phyloP scores from a whole-genome alignment of 2,797 vertebrate genomes.

The Acomys russatus region DNA sequence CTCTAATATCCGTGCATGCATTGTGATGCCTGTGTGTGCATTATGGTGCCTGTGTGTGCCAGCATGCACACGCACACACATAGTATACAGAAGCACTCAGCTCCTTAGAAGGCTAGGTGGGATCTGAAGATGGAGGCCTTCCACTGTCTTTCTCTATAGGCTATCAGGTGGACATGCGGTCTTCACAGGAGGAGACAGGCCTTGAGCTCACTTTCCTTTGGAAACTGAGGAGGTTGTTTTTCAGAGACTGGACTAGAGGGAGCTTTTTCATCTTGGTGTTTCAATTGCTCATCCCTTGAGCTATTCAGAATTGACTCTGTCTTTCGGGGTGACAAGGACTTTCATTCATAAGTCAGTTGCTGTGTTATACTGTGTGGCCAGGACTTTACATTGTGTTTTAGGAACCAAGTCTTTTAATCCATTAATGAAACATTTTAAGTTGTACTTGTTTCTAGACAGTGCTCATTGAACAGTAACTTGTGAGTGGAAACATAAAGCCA shows the following conservation, averaged over 20 bases:
- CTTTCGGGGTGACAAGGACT: conserved; percentile 8
- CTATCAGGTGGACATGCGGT: background rate
- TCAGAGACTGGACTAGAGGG: conserved; percentile 30
- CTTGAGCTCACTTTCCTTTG: conserved; percentile 37
- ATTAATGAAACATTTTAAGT: conserved; percentile 13
- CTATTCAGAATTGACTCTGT: conserved; percentile 55
- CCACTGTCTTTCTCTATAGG: background rate
- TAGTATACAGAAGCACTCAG: background rate
- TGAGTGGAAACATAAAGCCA: conserved; percentile 40
- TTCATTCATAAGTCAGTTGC: conserved; percentile 49
- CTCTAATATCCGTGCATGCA: background rate
- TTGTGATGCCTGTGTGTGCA: background rate
- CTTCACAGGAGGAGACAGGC: background rate
- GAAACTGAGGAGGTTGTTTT: conserved; percentile 66
- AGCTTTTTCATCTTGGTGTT: conserved; percentile 53
- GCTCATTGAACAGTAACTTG: conserved; percentile 8
- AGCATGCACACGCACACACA: background rate
- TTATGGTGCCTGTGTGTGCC: background rate
- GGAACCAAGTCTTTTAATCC: conserved; percentile 13
- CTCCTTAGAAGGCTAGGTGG: conserved; percentile 28
- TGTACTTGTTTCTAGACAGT: conserved; percentile 40
- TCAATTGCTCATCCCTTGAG: conserved; percentile 45
- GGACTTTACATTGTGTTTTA: conserved; percentile 40
- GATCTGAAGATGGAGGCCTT: background rate
- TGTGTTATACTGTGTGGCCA: background rate